phyloP scores from a whole-genome alignment of 2,797 vertebrate genomes.

The Ceryle rudis region DNA sequence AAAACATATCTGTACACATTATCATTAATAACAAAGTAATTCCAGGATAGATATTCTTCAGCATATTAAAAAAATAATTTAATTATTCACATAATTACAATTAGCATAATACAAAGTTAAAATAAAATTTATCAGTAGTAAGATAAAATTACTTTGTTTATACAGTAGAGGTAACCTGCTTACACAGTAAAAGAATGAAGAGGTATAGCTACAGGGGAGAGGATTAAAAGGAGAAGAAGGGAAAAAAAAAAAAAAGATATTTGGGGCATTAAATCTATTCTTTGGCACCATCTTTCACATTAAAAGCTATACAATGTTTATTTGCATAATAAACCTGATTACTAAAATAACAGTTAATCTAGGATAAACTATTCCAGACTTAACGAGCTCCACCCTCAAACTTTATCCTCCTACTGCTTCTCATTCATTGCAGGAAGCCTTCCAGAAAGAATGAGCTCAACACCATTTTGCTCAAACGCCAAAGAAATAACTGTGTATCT shows the following conservation, averaged over 20 bases:
- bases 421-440: not conserved
- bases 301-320: not conserved
- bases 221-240: not conserved
- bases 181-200: not conserved
- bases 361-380: conserved; percentile 26
- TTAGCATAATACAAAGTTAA: not conserved
- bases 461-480: not conserved
- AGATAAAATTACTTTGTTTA: not conserved
- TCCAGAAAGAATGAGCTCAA: not conserved
- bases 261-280: not conserved
- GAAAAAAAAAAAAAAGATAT: not conserved
- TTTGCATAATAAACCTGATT: conserved; percentile 32
- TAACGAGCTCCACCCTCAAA: not conserved
- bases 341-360: conserved; percentile 41
- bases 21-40: not conserved
- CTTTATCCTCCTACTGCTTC: not conserved
- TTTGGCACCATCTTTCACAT: not conserved
- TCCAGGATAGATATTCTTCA: not conserved
- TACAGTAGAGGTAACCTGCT: not conserved
- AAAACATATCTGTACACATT: fast-evolving
- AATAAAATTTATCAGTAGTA: not conserved
- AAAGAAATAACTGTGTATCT: not conserved
- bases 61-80: not conserved
- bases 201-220: not conserved
- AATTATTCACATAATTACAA: not conserved